Evolutionary conservation across 2,888 invertebrate genomes (phyloP), one percentile per base, ranked within the genome.

Genomic region (Trypoxylon attenuatum): DNA sequence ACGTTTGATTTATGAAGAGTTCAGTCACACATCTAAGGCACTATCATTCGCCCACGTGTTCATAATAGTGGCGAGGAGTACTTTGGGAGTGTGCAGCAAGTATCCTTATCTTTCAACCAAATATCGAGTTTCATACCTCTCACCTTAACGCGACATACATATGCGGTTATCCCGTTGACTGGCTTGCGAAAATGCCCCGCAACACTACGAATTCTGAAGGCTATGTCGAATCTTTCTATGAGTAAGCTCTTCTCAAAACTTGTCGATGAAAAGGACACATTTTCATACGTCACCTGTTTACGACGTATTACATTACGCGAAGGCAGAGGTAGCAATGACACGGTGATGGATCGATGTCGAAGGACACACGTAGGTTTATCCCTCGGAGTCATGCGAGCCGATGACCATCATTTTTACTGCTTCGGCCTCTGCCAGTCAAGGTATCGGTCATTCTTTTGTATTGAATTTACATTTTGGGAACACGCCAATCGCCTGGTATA

Each of bases 331-430:
- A 52, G 23, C 21, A 51, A 47, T 39, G 49, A 52, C 45, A 42
- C 47, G 47, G 57, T 69, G 57, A 57, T 56, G 61, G 78, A 75
- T 77, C 72, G 72, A 76, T 73, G 67, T 76, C 75, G 77, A 80
- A 80, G 80, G 80, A 75, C 73, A 49, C 54, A 41, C 76, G 79
- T 80, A 73, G 78, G 77, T 74, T 77, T 76, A 58, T 52, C 63
- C 61, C 46, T 57, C 72, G 71, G 62, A 55, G 51, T 64, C 45
- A 47, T 62, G 18, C 66, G 56, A 69, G 42, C 49, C 53, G 43
- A 45, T 52, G 41, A 38, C 43, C 47, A 42, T 49, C 60, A 63
- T 75, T 60, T 66, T 46, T 52, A 45, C n/a, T n/a, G n/a, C 53
- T 54, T 51, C 50, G 60, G 38, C 55, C 23, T 50, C 59, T 43